phyloP scores from a whole-genome alignment of 2,797 vertebrate genomes.

The Bucorvus abyssinicus region DNA sequence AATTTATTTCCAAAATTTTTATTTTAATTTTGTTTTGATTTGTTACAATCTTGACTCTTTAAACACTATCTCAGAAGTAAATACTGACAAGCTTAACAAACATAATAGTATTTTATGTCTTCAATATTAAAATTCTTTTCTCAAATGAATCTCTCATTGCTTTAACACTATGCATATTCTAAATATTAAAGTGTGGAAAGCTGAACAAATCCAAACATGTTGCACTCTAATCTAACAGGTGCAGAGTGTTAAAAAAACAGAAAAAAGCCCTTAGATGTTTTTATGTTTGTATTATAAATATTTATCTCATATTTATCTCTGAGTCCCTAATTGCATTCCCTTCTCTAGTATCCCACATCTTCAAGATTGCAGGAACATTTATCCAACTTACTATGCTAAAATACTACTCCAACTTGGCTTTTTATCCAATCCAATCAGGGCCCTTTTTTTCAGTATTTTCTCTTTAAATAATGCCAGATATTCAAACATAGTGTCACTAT shows the following conservation, averaged over 20 bases:
- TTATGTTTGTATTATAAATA: neutral
- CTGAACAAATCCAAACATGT: neutral
- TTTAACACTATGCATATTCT: neutral
- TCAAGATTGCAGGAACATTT: neutral
- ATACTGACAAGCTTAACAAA: neutral
- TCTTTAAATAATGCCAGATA: neutral
- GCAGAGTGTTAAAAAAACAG: neutral
- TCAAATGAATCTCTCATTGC: conserved; percentile 5
- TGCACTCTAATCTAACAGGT: neutral
- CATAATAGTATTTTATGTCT: neutral
- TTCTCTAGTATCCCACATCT: neutral
- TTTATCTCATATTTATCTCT: neutral
- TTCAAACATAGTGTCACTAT: neutral
- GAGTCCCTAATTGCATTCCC: neutral
- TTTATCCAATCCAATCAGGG: neutral
- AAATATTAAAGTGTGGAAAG: neutral
- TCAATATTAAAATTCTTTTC: neutral
- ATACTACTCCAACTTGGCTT: neutral
- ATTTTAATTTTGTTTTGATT: neutral
- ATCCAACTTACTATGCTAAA: neutral
- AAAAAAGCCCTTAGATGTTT: neutral
- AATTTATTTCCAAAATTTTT: neutral
- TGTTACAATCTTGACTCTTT: neutral
- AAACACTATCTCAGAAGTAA: neutral
- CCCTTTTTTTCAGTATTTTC: neutral